phyloP scores from a whole-genome alignment of 2,888 invertebrate genomes.

The Torymus aiolomorphi region DNA sequence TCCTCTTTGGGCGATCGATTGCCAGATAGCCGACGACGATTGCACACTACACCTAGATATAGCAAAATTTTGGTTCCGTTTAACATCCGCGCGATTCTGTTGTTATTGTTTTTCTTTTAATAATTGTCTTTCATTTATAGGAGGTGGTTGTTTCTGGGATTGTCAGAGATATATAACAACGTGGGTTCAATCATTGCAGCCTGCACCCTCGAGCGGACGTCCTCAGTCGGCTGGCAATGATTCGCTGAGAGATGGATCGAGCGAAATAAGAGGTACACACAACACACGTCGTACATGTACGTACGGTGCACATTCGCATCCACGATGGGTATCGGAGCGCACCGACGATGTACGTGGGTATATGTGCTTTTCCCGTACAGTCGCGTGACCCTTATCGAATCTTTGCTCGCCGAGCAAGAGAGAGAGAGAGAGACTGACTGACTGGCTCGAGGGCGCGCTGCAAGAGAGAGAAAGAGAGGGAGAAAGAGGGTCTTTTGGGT shows the following conservation, averaged over 20 bases:
- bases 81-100: no score
- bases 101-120: no score
- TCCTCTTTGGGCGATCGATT: no score
- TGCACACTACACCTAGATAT: no score
- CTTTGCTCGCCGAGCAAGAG: neutral
- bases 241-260: slow-evolving; percentile 10
- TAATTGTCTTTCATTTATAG: no score
- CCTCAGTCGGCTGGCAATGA: slow-evolving; percentile 12
- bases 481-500: neutral
- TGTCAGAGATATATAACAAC: no score
- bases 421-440: slow-evolving; percentile 6
- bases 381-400: slow-evolving; percentile 35
- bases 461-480: slow-evolving; percentile 9
- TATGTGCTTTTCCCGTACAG: neutral
- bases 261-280: slow-evolving; percentile 8
- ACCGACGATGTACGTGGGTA: neutral
- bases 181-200: no score
- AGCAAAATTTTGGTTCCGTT: no score
- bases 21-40: no score
- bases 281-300: neutral
- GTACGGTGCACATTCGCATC: slow-evolving; percentile 6
- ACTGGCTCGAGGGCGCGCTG: slow-evolving; percentile 1
- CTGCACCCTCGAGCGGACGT: neutral
- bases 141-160: no score
- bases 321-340: neutral